These are phyloP conservation scores for Acropora tenuis DNA, from an alignment of 64 coral and sea anemone species.

Conservation along the genomic window DNA sequence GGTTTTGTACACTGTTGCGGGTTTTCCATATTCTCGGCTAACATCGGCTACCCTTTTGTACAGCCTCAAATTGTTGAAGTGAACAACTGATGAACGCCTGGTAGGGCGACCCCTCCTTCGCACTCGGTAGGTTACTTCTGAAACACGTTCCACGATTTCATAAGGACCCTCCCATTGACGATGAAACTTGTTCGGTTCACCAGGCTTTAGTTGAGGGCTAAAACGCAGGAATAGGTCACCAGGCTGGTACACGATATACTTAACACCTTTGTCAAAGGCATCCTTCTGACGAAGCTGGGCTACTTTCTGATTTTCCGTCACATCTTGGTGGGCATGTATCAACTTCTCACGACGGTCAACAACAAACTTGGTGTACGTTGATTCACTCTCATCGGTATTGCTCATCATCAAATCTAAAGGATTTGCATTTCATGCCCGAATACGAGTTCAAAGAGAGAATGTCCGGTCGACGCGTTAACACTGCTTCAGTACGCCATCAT, in stretches of 20 bases:
- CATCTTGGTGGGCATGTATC: too few species aligned
- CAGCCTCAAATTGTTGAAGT: constrained; percentile 42
- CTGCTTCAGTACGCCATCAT: constrained; percentile 51
- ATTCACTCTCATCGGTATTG: too few species aligned
- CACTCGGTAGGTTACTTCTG: constrained; percentile 44
- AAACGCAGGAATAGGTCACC: too few species aligned
- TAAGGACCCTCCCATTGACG: too few species aligned
- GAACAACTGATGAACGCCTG: constrained; percentile 22
- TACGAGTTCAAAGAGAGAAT: constrained; percentile 44
- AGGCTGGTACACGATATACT: too few species aligned
- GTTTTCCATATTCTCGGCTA: neutral
- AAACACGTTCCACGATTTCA: constrained; percentile 4
- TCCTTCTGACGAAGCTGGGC: too few species aligned
- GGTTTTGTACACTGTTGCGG: neutral
- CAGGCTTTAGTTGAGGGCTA: too few species aligned
- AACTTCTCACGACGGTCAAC: too few species aligned
- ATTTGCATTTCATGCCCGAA: constrained; percentile 43
- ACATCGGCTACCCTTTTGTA: neutral
- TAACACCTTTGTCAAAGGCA: too few species aligned
- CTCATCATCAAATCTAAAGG: constrained; percentile 42
- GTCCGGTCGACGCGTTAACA: neutral
- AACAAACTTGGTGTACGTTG: too few species aligned
- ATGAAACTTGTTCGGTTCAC: too few species aligned
- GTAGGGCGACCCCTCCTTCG: neutral
- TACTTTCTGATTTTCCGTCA: too few species aligned